These are phyloP conservation scores for Ctenicera cuprea DNA, from an alignment of 2,888 invertebrate genomes.

Conservation along the genomic window DNA sequence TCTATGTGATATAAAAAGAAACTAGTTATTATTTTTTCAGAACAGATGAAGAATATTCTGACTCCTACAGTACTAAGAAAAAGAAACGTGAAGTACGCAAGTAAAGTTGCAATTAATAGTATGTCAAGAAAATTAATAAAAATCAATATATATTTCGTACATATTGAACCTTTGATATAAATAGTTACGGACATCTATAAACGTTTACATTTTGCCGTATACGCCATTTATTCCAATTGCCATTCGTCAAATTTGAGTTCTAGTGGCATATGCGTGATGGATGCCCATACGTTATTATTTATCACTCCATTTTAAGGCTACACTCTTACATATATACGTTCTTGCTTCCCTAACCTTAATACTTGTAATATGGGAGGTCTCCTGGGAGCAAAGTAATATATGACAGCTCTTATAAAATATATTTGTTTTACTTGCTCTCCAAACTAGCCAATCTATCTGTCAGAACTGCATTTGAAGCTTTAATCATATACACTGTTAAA, in stretches of 20 bases:
- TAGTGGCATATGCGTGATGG: constrained; percentile 2
- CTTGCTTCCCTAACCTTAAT: background rate
- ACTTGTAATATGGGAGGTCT: background rate
- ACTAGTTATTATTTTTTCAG: no score
- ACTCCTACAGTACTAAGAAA: no score
- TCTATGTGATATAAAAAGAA: no score
- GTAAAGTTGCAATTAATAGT: no score
- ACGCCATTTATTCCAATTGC: background rate
- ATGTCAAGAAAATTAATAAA: no score
- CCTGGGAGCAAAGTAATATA: background rate
- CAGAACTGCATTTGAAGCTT: no score
- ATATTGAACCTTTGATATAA: no score
- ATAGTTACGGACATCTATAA: background rate
- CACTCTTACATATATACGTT: background rate
- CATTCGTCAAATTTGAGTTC: background rate
- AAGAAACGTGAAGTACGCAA: no score
- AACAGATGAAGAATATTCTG: no score
- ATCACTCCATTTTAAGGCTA: constrained; percentile 5
- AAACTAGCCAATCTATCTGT: background rate
- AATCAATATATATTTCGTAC: no score
- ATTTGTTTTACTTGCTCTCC: background rate
- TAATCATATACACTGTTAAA: no score
- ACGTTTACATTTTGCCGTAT: background rate
- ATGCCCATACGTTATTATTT: constrained; percentile 17
- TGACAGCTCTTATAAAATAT: background rate